Conservation (phyloP, 1,140 invertebrate genomes). For the Vanessa atalanta region DNA sequence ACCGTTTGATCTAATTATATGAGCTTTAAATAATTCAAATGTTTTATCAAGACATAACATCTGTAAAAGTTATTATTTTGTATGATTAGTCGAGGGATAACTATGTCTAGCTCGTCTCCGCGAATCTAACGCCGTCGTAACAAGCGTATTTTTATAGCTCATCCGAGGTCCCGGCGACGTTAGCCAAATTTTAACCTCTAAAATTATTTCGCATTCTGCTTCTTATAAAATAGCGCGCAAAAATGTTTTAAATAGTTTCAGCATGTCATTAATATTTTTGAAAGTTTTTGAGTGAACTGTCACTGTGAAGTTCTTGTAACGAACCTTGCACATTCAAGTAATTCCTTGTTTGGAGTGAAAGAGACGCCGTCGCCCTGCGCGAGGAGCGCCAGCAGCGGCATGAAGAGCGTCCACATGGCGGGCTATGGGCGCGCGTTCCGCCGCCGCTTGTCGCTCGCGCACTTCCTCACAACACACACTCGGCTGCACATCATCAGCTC, state of each 20-base stretch:
- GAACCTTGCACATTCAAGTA: conserved; percentile 76
- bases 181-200: conserved; percentile 42
- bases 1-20: no score
- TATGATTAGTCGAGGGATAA: neutral
- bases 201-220: conserved; percentile 21
- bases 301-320: conserved; percentile 35
- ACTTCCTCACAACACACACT: conserved; percentile 65
- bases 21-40: no score
- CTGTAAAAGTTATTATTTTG: no score
- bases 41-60: no score
- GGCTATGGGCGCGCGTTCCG: conserved; percentile 57
- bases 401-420: conserved; percentile 66
- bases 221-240: conserved; percentile 19
- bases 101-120: conserved; percentile 7
- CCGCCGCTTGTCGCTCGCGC: conserved; percentile 57
- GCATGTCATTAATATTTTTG: conserved; percentile 9
- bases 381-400: conserved; percentile 59
- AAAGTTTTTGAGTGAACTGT: neutral
- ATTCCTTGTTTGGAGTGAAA: conserved; percentile 63
- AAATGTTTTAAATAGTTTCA: conserved; percentile 23
- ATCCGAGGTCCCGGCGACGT: conserved; percentile 57
- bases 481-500: conserved; percentile 65
- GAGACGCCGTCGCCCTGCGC: conserved; percentile 59
- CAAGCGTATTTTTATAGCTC: conserved; percentile 70
- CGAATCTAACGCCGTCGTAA: conserved; percentile 32